Conservation (phyloP, 1,140 invertebrate genomes). For the Himalopsyche phryganea region DNA sequence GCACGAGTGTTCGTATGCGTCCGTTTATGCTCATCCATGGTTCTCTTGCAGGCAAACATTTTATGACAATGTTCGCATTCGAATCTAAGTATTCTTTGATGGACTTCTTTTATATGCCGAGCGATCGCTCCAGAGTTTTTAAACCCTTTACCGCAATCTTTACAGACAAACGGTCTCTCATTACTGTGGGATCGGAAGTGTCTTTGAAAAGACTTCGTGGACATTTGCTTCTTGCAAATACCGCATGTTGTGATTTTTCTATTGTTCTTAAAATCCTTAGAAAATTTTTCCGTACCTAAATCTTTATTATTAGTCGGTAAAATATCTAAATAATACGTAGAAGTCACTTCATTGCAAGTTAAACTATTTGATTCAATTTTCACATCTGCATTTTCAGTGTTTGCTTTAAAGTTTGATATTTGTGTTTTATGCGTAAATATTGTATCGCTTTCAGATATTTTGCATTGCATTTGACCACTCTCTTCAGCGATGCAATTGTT, state of each 20-base stretch:
- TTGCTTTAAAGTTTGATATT: no score
- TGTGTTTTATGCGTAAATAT: no score
- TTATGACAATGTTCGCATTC: conserved; percentile 46
- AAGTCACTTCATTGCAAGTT: no score
- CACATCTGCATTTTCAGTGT: no score
- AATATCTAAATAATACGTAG: no score
- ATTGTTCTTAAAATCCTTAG: no score
- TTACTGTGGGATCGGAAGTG: conserved; percentile 43
- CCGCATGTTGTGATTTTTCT: background rate
- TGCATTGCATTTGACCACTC: no score
- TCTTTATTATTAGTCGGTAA: no score
- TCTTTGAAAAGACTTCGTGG: conserved; percentile 23
- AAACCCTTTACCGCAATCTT: conserved; percentile 36
- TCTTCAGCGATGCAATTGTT: no score
- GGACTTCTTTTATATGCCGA: conserved; percentile 14
- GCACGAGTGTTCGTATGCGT: conserved; percentile 48
- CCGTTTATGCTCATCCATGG: conserved; percentile 46
- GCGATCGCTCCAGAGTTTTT: conserved; percentile 12
- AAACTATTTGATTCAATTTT: no score
- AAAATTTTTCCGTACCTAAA: no score
- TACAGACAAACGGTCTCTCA: conserved; percentile 43
- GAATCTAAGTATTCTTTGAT: conserved; percentile 7
- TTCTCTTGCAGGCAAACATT: conserved; percentile 49
- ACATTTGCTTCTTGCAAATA: conserved; percentile 7
- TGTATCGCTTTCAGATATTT: no score